phyloP scores from a whole-genome alignment of 2,113 vertebrate species.

The Lynx canadensis region DNA sequence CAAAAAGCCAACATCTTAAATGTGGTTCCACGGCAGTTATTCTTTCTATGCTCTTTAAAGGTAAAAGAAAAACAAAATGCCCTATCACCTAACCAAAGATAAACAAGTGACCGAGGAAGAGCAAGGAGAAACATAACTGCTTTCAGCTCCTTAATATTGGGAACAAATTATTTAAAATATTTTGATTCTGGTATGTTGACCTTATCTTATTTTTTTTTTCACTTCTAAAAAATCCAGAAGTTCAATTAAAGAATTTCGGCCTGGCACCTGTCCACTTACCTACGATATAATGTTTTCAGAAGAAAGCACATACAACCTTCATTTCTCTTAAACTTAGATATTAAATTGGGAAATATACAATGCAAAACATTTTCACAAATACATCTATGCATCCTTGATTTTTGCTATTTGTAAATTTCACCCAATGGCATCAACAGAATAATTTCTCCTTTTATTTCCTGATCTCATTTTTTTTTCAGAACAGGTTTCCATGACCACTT shows the following conservation, averaged over 20 bases:
- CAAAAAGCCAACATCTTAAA: not conserved
- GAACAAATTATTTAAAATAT: not conserved
- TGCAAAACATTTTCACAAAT: constrained; percentile 14
- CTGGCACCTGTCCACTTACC: not conserved
- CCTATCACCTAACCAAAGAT: not conserved
- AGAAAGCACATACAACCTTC: not conserved
- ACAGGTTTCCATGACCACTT: constrained; percentile 88
- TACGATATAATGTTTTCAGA: not conserved
- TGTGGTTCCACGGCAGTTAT: not conserved
- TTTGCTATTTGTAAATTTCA: constrained; percentile 81
- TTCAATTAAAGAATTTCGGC: not conserved
- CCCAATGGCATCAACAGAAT: constrained; percentile 77
- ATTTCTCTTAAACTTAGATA: not conserved
- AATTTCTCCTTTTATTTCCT: constrained; percentile 67
- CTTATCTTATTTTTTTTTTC: not conserved
- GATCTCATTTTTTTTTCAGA: constrained; percentile 78
- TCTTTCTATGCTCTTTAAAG: not conserved
- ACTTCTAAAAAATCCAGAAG: constrained; percentile 10
- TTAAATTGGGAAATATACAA: not conserved
- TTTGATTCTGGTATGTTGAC: not conserved
- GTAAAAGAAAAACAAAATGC: not conserved
- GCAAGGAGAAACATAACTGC: not conserved
- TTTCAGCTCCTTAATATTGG: not conserved
- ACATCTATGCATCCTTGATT: constrained; percentile 54
- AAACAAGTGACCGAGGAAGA: not conserved